Base-by-base conservation (phyloP, 2,888 invertebrate species). In the Euclidia mi region DNA sequence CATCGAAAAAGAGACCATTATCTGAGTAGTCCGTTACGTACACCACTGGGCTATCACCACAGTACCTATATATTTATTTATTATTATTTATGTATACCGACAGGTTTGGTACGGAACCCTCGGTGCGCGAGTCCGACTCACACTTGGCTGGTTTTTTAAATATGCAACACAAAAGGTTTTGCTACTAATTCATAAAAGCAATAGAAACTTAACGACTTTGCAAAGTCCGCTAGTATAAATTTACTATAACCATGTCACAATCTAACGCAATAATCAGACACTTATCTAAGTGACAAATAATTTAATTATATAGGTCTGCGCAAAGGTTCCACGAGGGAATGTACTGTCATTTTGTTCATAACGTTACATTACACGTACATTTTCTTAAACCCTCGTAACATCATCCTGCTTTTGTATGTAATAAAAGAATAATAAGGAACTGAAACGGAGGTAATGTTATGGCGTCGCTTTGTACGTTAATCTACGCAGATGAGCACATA, bases 401-500 rank as follows among this genome's bases (percentile, higher is more conserved):
- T 79, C 78, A 71, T 68, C 60, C 56, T 41, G 60, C 63, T 49
- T 67, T 76, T 63, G 69, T 65, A 57, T 53, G 68, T 71, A 81
- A 81, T 84, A 81, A 84, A 83, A 74, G 71, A 80, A 82, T 82
- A 83, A 79, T 76, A 82, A 71, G 72, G 61, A 71, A 68, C 68
- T 71, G 63, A 61, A 72, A 66, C 66, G 71, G 63, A 57, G 61
- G 59, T 56, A 56, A 56, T 56, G 55, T 68, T 66, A 72, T 71
- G 65, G 51, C 48, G 56, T 58, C 51, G 69, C 61, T 70, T 66
- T 52, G 56, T 47, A 68, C 65, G 71, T 53, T 77, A 80, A 79
- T 81, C 74, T 78, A 52, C 68, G 65, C 71, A 76, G 65, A 73
- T 69, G 59, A 56, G 56, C 63, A 51, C 59, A 65, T 68, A 59